A percentile compares a stretch with the other conserved stretches of the same genome.
Conservation (phyloP, 2,888 invertebrate species). For the Drosophila quinaria region DNA sequence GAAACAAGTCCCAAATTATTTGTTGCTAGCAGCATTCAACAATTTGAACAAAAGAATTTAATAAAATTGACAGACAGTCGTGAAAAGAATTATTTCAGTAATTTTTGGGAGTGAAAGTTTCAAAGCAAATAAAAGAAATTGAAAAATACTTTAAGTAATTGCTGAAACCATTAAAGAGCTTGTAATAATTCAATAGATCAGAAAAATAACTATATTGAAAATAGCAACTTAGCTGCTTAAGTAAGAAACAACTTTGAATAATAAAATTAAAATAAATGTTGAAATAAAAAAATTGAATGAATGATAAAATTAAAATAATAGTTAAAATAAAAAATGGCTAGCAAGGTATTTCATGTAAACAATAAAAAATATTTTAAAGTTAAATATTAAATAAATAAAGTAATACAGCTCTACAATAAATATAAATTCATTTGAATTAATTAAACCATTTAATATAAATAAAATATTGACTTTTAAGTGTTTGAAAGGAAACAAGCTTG, state of each 20-base stretch:
- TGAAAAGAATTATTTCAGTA: not conserved
- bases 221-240: no score
- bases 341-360: no score
- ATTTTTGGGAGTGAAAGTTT: not conserved
- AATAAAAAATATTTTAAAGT: not conserved
- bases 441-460: not conserved
- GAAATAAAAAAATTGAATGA: no score
- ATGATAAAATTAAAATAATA: no score
- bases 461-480: not conserved
- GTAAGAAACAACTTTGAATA: no score
- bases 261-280: no score
- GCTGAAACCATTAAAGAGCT: no score
- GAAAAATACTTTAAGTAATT: not conserved
- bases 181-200: no score
- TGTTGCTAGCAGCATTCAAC: not conserved
- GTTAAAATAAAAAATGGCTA: no score
- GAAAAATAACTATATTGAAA: no score
- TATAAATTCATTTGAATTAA: not conserved
- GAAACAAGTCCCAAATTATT: conserved; percentile 39
- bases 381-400: not conserved
- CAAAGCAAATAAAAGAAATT: no score
- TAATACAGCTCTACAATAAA: no score
- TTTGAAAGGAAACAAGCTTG: not conserved
- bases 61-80: not conserved
- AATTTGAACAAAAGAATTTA: not conserved